Evolutionary conservation across 2,888 invertebrate genomes (phyloP).

Genomic region (Mimumesa dahlbomi): DNA sequence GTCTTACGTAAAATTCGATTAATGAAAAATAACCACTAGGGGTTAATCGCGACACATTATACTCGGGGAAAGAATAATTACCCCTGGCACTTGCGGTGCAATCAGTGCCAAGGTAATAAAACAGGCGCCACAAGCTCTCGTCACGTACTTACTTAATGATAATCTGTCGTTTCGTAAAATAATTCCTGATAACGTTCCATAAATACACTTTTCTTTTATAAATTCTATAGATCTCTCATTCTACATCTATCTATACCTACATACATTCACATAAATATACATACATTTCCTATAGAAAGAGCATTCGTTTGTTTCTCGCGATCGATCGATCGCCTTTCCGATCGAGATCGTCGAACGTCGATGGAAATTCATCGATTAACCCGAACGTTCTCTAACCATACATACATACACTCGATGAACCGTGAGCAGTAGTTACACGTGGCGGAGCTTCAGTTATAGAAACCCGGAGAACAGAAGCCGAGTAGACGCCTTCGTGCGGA

Average conservation of each 20-base stretch:
- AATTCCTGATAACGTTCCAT: conserved; percentile 17
- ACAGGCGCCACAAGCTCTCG: conserved; percentile 40
- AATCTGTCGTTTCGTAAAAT: conserved; percentile 33
- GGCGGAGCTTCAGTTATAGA: conserved; percentile 37
- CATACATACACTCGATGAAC: too few relatives aligned
- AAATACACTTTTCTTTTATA: too few relatives aligned
- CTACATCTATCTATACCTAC: too few relatives aligned
- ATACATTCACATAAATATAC: too few relatives aligned
- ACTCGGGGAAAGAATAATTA: conserved; percentile 44
- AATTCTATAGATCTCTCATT: too few relatives aligned
- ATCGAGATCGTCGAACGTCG: conserved; percentile 5
- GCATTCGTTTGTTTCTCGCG: too few relatives aligned
- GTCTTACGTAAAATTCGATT: too few relatives aligned
- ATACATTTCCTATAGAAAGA: too few relatives aligned
- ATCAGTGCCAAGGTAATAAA: conserved; percentile 54
- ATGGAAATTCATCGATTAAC: neutral
- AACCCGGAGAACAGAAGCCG: conserved; percentile 55
- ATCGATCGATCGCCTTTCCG: neutral
- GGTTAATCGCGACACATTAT: conserved; percentile 34
- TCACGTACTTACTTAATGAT: conserved; percentile 39
- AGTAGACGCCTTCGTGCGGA: conserved; percentile 61
- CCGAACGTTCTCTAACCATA: too few relatives aligned
- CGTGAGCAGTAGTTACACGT: conserved; percentile 1
- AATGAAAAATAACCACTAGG: too few relatives aligned
- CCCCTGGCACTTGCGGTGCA: conserved; percentile 31